phyloP scores from a whole-genome alignment of 2,113 vertebrate species.

The Podarcis cretensis region DNA sequence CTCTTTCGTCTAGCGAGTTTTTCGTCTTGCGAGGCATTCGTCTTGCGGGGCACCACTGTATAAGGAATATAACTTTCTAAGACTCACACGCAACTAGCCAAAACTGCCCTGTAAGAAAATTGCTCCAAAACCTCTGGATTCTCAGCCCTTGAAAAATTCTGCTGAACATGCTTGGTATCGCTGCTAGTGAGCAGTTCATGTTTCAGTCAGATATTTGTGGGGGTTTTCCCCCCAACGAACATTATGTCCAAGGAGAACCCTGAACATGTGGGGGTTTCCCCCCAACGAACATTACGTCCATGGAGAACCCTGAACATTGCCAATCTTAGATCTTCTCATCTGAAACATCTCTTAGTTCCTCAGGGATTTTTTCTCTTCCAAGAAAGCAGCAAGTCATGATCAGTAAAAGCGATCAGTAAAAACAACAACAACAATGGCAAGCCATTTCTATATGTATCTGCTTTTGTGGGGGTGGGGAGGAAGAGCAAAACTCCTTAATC shows the following conservation, averaged over 20 bases:
- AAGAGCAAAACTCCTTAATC: background rate
- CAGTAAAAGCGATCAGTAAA: background rate
- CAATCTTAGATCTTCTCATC: background rate
- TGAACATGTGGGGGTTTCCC: background rate
- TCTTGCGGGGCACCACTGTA: no score
- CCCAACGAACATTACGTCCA: background rate
- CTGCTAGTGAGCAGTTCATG: background rate
- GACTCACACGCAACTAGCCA: background rate
- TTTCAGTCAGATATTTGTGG: background rate
- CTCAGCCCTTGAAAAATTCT: background rate
- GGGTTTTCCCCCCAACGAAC: no score
- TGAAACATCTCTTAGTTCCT: background rate
- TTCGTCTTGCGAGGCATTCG: no score
- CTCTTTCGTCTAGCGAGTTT: no score
- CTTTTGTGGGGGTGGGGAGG: background rate
- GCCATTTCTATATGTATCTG: background rate
- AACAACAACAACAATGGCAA: background rate
- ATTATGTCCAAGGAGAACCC: background rate
- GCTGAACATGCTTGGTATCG: background rate
- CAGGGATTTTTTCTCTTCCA: background rate
- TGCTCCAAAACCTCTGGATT: background rate
- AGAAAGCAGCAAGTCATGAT: background rate
- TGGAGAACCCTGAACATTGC: background rate
- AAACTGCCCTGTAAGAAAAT: background rate
- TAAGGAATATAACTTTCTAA: background rate